Conservation (phyloP, 2,113 vertebrate species). For the Gymnogyps californianus region DNA sequence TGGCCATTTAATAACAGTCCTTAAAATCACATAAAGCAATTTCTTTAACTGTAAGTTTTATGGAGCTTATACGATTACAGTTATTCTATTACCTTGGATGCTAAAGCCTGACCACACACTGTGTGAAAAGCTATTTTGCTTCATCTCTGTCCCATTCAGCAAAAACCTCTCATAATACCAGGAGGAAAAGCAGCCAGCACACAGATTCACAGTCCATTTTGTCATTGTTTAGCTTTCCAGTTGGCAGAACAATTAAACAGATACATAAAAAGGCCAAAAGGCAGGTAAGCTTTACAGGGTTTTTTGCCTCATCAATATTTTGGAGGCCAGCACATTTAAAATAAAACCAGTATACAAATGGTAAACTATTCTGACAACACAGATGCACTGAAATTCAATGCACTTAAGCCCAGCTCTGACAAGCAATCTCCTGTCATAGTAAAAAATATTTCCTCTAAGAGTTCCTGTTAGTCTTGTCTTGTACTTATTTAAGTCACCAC, state of each 20-base stretch:
- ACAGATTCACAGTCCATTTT: slow-evolving; percentile 22
- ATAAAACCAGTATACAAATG: slow-evolving; percentile 13
- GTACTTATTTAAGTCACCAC: background rate
- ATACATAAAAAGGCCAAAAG: slow-evolving; percentile 4
- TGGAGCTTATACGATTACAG: background rate
- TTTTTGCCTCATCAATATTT: slow-evolving; percentile 7
- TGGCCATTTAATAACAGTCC: slow-evolving; percentile 9
- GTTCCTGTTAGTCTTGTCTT: background rate
- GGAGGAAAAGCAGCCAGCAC: background rate
- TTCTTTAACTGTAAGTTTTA: slow-evolving; percentile 21
- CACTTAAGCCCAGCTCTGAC: slow-evolving; percentile 29
- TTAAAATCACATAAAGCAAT: slow-evolving; percentile 22
- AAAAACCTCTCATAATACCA: slow-evolving; percentile 39
- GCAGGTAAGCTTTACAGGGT: background rate
- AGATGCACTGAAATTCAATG: background rate
- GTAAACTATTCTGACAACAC: background rate
- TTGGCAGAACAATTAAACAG: slow-evolving; percentile 10
- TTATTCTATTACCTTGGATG: slow-evolving; percentile 14
- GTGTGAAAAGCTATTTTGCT: background rate
- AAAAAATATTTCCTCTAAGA: slow-evolving; percentile 1
- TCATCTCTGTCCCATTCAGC: background rate
- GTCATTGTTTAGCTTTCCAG: slow-evolving; percentile 34
- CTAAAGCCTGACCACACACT: slow-evolving; percentile 19
- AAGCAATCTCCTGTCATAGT: background rate
- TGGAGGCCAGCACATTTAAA: background rate